Conservation (phyloP, 2,797 vertebrate species). For the Australoheros facetus region DNA sequence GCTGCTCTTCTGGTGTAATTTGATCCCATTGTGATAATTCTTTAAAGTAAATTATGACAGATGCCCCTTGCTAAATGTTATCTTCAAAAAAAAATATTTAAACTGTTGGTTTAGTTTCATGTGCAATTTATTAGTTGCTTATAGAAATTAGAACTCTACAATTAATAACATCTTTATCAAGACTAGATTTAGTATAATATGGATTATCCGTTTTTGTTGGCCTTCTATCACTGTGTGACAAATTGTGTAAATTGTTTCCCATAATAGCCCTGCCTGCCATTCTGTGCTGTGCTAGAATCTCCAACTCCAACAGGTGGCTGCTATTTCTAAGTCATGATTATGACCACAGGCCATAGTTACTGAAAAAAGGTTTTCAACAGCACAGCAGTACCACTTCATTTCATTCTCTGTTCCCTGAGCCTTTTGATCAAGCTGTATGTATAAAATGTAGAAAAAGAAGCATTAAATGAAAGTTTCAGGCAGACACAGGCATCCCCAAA, state of each 20-base stretch:
- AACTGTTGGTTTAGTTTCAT: not conserved
- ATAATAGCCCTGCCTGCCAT: not conserved
- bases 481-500: not conserved
- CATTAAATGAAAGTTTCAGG: conserved; percentile 2
- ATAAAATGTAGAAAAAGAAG: not conserved
- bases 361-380: conserved; percentile 45
- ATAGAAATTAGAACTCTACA: not conserved
- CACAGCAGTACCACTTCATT: conserved; percentile 5
- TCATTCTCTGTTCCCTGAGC: conserved; percentile 9
- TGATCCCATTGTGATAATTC: not conserved
- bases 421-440: not conserved
- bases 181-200: not conserved
- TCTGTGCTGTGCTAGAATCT: conserved; percentile 2
- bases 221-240: not conserved
- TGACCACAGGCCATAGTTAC: conserved; percentile 21
- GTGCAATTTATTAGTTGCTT: not conserved
- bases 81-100: not conserved
- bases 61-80: not conserved
- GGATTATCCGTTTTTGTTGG: not conserved
- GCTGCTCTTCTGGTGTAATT: too few species aligned
- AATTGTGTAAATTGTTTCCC: conserved; percentile 17
- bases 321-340: conserved; percentile 58
- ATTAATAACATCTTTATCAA: not conserved
- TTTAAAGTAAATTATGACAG: not conserved
- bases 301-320: conserved; percentile 65